Base-by-base conservation (phyloP, 2,888 invertebrate genomes). In the Lithodes maja region DNA sequence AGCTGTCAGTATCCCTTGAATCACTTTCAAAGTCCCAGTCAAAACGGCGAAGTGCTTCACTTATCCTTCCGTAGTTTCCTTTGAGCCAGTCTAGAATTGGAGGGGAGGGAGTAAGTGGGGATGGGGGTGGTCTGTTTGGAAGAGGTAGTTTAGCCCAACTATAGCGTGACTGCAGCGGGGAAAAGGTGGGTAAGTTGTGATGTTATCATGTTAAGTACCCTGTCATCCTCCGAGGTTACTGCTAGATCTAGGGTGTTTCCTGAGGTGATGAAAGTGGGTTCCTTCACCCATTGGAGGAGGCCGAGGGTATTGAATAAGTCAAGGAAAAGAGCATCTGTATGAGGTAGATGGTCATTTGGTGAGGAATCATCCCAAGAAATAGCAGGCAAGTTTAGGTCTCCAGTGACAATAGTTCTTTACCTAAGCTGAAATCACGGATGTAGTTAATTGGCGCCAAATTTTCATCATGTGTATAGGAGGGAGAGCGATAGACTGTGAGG, bases 191-290 rank as follows among this genome's bases (percentile, higher is more conserved):
- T 52, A n/a, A 49, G 50, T 78, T 3, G 78, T 78, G 9, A 78
- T 3, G 50, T 78, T 3, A 50, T 78, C 2, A 78, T 3, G 50
- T 78, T n/a, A 3, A 78, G 3, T 49, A 78, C 5, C 49, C 78
- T 78, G 50, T 49, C 78, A 12, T 49, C 7, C 5, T 78, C 78
- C 5, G 78, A 5, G 33, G 78, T 78, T 33, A 78, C 3, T 5
- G 49, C 78, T 33, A 78, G 78, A 49, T 78, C 78, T n/a, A 78
- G 50, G 78, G 78, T 78, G n/a, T 78, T 78, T 3, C 78, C 78
- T 7, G 78, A 49, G 3, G 78, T 33, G 49, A 78, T 53, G 78
- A 78, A n/a, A n/a, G 78, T 78, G n/a, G 78, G 78, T 78, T 78
- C 78, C 0, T 17, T 49, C 12, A 78, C 49, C 2, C 12, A 12